Evolutionary conservation across 2,113 vertebrate species (phyloP).

Genomic region (Stigmatopora argus): DNA sequence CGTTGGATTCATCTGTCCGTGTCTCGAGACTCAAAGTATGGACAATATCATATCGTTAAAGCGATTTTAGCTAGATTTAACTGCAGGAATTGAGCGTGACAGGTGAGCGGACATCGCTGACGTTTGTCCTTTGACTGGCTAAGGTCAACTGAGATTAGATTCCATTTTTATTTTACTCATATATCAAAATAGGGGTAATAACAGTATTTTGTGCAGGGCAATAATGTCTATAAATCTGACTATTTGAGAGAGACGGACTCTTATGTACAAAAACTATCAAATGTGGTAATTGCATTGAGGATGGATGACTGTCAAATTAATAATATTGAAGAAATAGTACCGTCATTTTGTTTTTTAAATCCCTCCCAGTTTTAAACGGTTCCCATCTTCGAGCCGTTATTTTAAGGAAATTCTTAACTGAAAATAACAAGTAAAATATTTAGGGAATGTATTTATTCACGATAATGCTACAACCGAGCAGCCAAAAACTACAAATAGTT

Average conservation of each 20-base stretch:
- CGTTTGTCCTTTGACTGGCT: conserved; percentile 33
- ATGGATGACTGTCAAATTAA: no score
- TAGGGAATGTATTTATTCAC: no score
- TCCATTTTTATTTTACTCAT: not conserved
- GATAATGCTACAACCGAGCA: no score
- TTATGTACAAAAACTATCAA: not conserved
- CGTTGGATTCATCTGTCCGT: not conserved
- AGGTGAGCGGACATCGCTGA: conserved; percentile 8
- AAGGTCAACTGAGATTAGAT: conserved; percentile 35
- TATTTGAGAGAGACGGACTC: not conserved
- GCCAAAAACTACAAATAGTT: no score
- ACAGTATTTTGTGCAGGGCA: not conserved
- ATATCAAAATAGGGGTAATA: not conserved
- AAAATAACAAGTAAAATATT: no score
- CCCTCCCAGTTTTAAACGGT: no score
- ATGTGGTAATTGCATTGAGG: no score
- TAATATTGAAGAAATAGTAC: no score
- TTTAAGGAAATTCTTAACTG: no score
- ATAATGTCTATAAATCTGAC: not conserved
- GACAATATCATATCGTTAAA: not conserved
- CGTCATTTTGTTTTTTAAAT: no score
- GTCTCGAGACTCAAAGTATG: not conserved
- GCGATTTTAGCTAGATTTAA: not conserved
- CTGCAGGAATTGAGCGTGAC: not conserved
- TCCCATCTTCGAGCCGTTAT: no score